Conservation (phyloP, 2,888 invertebrate genomes). For the Pristionchus entomophagus region DNA sequence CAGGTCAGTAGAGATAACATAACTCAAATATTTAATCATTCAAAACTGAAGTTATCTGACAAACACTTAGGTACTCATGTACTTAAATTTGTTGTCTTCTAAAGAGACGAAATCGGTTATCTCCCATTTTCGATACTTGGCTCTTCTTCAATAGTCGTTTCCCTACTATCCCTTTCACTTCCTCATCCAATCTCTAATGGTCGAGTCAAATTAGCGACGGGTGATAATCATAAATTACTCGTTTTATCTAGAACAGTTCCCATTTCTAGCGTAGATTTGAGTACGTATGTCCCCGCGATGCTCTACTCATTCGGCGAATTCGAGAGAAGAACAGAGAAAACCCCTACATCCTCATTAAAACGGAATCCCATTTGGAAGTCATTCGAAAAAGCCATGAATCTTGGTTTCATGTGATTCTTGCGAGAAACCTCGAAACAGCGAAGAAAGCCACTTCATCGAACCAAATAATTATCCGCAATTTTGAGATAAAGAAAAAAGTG, state of each 20-base stretch:
- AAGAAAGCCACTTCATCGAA: too few species aligned
- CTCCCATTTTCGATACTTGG: not conserved
- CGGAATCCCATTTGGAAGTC: too few species aligned
- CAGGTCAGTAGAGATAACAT: not conserved
- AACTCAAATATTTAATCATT: not conserved
- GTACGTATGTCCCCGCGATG: not conserved
- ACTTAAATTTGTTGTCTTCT: not conserved
- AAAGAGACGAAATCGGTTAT: not conserved
- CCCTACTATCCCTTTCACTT: constrained; percentile 3
- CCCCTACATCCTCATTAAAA: not conserved
- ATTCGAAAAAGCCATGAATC: too few species aligned
- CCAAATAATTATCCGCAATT: too few species aligned
- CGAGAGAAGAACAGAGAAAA: not conserved
- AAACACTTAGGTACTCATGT: not conserved
- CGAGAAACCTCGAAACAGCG: too few species aligned
- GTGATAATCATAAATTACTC: not conserved
- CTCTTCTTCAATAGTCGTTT: not conserved
- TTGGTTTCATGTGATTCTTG: not conserved
- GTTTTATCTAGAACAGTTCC: not conserved
- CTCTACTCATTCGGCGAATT: not conserved
- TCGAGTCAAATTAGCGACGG: not conserved
- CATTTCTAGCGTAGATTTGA: not conserved
- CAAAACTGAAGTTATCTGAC: too few species aligned
- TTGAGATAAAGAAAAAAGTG: too few species aligned
- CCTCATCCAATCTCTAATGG: not conserved